These are phyloP conservation scores for Drosophila emarginata DNA, from an alignment of 2,888 invertebrate species.

Conservation along the genomic window DNA sequence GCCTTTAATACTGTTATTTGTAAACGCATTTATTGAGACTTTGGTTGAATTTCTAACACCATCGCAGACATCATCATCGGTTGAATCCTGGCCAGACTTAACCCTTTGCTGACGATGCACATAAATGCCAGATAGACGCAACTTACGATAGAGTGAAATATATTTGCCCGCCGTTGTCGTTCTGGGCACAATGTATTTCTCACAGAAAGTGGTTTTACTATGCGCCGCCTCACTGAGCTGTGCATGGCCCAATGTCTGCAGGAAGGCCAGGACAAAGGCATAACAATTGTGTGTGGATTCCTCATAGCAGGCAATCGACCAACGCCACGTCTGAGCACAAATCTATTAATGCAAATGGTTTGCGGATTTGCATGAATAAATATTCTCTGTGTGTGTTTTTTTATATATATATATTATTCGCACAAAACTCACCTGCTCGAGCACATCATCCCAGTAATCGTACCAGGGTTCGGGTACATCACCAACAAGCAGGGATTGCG, in stretches of 20 bases:
- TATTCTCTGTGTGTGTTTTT: background rate
- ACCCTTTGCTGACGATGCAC: conserved; percentile 81
- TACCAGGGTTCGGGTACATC: conserved; percentile 86
- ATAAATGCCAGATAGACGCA: conserved; percentile 84
- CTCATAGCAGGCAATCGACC: conserved; percentile 88
- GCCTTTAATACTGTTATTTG: conserved; percentile 50
- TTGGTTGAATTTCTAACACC: conserved; percentile 41
- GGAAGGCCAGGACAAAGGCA: conserved; percentile 91
- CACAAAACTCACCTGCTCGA: conserved; percentile 84
- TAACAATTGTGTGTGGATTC: conserved; percentile 92
- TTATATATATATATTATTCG: background rate
- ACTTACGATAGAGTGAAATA: conserved; percentile 90
- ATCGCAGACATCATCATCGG: conserved; percentile 31
- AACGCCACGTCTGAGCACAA: conserved; percentile 81
- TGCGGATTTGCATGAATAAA: conserved; percentile 45
- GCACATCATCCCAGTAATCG: conserved; percentile 87
- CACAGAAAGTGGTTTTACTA: conserved; percentile 88
- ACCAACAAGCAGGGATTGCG: conserved; percentile 88
- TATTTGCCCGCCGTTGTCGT: conserved; percentile 93
- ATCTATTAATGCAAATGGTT: conserved; percentile 59
- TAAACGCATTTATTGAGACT: conserved; percentile 37
- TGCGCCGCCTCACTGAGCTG: conserved; percentile 87
- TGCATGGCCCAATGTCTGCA: conserved; percentile 88
- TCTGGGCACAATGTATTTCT: conserved; percentile 90
- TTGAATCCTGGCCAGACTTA: conserved; percentile 27